Conservation (phyloP, 2,888 invertebrate genomes). For the Sclerodermus sp. region DNA sequence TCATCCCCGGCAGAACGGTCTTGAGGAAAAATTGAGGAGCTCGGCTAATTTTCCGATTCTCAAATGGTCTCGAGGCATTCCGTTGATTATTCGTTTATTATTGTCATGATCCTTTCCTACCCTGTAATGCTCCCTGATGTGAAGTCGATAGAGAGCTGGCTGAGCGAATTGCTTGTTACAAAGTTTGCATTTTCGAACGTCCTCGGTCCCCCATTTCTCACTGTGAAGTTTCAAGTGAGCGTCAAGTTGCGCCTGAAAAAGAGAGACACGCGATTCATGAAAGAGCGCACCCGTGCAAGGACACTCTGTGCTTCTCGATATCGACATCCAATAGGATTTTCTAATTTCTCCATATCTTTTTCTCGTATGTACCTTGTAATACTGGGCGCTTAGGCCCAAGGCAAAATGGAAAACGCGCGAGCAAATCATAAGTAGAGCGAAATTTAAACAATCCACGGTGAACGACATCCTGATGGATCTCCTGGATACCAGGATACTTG, state of each 20-base stretch:
- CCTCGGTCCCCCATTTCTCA: slow-evolving; percentile 48
- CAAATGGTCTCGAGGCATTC: too few relatives aligned
- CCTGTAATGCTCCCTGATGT: slow-evolving; percentile 62
- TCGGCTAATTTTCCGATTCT: too few relatives aligned
- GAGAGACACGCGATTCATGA: background rate
- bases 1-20: too few relatives aligned
- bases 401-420: slow-evolving; percentile 44
- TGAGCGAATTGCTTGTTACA: slow-evolving; percentile 62
- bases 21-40: too few relatives aligned
- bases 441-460: slow-evolving; percentile 42
- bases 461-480: slow-evolving; percentile 32
- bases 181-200: slow-evolving; percentile 61
- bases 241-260: slow-evolving; percentile 46
- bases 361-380: slow-evolving; percentile 38
- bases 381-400: slow-evolving; percentile 42
- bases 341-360: too few relatives aligned
- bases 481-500: too few relatives aligned
- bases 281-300: too few relatives aligned
- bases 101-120: too few relatives aligned
- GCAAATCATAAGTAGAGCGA: slow-evolving; percentile 41
- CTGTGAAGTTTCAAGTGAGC: slow-evolving; percentile 51
- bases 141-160: slow-evolving; percentile 57
- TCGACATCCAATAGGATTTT: too few relatives aligned
- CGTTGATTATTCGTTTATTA: too few relatives aligned
- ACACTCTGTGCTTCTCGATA: too few relatives aligned